Conservation (phyloP, 2,888 invertebrate species). For the Leptarthrus brevirostris region DNA sequence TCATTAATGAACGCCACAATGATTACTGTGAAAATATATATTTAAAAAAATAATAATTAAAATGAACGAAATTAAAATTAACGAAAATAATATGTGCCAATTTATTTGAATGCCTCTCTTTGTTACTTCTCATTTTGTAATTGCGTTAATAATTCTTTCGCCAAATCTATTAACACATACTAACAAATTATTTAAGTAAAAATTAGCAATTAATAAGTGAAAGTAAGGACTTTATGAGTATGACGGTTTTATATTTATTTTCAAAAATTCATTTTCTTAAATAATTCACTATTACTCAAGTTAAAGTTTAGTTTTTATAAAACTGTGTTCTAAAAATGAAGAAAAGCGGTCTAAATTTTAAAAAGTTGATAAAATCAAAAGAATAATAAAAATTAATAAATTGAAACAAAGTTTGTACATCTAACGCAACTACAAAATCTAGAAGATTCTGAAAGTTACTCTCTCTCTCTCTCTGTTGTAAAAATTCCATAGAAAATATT, state of each 20-base stretch:
- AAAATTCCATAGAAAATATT: too few species aligned
- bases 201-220: slow-evolving; percentile 43
- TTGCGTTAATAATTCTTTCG: slow-evolving; percentile 57
- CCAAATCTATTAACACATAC: slow-evolving; percentile 54
- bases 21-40: slow-evolving; percentile 33
- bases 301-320: neutral
- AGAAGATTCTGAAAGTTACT: too few species aligned
- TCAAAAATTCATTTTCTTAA: neutral
- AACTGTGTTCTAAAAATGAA: neutral
- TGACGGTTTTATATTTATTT: slow-evolving; percentile 20
- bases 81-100: slow-evolving; percentile 45
- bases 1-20: neutral
- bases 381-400: slow-evolving; percentile 8
- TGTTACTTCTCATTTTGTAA: slow-evolving; percentile 51
- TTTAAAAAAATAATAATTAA: slow-evolving; percentile 26
- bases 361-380: neutral
- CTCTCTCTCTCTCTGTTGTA: too few species aligned
- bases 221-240: slow-evolving; percentile 41
- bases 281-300: too few species aligned
- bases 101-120: slow-evolving; percentile 47
- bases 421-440: slow-evolving; percentile 47
- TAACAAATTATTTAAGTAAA: slow-evolving; percentile 48
- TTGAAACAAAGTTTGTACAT: slow-evolving; percentile 8
- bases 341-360: too few species aligned
- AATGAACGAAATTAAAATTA: slow-evolving; percentile 22